These are phyloP conservation scores for Trichonephila clavata DNA, from an alignment of 1,140 invertebrate genomes.

Conservation along the genomic window DNA sequence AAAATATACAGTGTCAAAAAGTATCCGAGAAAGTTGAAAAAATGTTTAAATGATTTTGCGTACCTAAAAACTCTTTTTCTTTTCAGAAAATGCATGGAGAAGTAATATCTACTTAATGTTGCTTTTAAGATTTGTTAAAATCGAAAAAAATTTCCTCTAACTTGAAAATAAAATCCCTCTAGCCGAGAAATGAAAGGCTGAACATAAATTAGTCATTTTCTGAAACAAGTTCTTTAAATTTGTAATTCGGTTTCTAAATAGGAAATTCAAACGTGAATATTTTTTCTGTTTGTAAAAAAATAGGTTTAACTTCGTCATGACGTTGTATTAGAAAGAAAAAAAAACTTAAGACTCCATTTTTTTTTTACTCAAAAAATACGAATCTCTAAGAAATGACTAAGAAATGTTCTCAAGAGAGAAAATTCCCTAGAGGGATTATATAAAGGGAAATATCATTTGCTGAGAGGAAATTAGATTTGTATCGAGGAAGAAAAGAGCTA, in stretches of 20 bases:
- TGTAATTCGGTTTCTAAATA: background rate
- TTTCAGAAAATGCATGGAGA: background rate
- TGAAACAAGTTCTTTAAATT: background rate
- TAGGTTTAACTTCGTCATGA: background rate
- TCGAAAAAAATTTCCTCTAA: background rate
- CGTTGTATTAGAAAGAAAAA: too few relatives aligned
- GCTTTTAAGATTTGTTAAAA: background rate
- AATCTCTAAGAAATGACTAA: background rate
- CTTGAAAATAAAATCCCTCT: background rate
- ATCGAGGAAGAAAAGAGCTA: background rate
- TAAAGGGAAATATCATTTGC: conserved; percentile 44
- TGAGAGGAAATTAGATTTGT: conserved; percentile 46
- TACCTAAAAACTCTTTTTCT: too few relatives aligned
- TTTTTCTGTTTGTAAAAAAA: background rate
- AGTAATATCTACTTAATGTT: background rate
- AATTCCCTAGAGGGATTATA: conserved; percentile 21
- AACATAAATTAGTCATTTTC: background rate
- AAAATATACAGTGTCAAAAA: too few relatives aligned
- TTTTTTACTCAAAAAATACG: background rate
- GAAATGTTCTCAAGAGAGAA: background rate
- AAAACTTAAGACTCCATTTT: background rate
- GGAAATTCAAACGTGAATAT: conserved; percentile 1
- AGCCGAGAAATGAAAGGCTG: background rate
- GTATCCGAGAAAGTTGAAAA: too few relatives aligned
- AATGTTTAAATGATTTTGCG: too few relatives aligned